Conservation (phyloP, 2,888 invertebrate genomes). For the Drosophila kanekoi region DNA sequence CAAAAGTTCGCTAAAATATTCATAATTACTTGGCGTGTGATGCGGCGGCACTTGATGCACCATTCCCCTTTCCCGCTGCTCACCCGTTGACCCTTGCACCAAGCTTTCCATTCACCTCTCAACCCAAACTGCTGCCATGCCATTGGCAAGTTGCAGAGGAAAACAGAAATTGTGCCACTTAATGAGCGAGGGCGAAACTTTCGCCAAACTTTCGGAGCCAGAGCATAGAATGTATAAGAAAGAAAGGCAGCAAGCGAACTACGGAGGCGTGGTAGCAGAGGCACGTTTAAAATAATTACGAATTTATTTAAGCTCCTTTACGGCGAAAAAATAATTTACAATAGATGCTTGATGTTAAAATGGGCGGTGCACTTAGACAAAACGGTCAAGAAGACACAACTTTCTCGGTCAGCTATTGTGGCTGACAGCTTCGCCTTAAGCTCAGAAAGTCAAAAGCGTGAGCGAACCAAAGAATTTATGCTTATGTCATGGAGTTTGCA, state of each 20-base stretch:
- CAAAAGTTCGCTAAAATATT: constrained; percentile 81
- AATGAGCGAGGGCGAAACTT: constrained; percentile 77
- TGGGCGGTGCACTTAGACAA: constrained; percentile 26
- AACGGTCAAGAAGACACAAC: constrained; percentile 14
- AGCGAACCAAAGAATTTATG: constrained; percentile 57
- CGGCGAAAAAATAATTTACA: constrained; percentile 72
- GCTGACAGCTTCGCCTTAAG: constrained; percentile 33
- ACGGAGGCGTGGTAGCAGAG: constrained; percentile 42
- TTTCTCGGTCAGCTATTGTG: constrained; percentile 24
- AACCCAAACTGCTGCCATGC: constrained; percentile 14
- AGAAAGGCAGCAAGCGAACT: constrained; percentile 28
- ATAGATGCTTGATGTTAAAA: constrained; percentile 43
- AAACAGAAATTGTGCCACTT: constrained; percentile 78
- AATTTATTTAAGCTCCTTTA: constrained; percentile 79
- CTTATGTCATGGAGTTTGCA: constrained; percentile 77
- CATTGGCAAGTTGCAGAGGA: constrained; percentile 60
- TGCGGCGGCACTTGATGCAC: constrained; percentile 65
- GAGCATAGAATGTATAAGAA: constrained; percentile 50
- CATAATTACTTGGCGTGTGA: constrained; percentile 80
- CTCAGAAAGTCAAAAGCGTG: constrained; percentile 22
- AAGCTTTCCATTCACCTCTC: constrained; percentile 3
- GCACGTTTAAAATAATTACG: constrained; percentile 79
- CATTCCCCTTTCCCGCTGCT: background rate
- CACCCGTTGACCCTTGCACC: constrained; percentile 1
- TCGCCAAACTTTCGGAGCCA: constrained; percentile 60